Evolutionary conservation across 2,888 invertebrate genomes (phyloP).

Genomic region (Epirrita christyi): DNA sequence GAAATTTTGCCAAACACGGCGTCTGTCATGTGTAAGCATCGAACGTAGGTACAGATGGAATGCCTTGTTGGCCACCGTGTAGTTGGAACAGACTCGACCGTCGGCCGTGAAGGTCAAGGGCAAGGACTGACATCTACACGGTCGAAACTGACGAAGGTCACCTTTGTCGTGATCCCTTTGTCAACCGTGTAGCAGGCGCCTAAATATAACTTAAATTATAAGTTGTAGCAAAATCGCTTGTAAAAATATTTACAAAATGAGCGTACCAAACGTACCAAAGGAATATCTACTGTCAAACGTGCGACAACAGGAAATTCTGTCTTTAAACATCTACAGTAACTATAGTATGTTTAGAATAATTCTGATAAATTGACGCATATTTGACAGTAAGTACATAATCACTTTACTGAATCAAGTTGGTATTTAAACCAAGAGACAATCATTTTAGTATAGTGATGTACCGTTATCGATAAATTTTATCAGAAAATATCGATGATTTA

Average conservation of each 20-base stretch:
- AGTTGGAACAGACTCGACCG: too few relatives aligned
- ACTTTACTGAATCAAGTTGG: background rate
- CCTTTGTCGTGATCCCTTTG: too few relatives aligned
- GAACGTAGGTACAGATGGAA: too few relatives aligned
- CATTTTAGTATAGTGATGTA: conserved; percentile 15
- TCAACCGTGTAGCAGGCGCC: too few relatives aligned
- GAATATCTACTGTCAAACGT: conserved; percentile 1
- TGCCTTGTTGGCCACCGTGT: too few relatives aligned
- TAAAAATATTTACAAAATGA: conserved; percentile 46
- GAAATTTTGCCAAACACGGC: too few relatives aligned
- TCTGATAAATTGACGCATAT: background rate
- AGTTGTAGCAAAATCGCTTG: conserved; percentile 28
- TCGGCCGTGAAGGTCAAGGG: too few relatives aligned
- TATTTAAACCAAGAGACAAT: conserved; percentile 12
- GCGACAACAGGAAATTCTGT: background rate
- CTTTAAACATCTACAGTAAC: too few relatives aligned
- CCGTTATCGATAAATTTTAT: conserved; percentile 15
- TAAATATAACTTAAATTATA: conserved; percentile 40
- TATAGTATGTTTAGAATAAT: too few relatives aligned
- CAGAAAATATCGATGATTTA: conserved; percentile 21
- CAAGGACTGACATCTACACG: too few relatives aligned
- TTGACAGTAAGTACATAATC: conserved; percentile 7
- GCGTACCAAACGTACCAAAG: conserved; percentile 14
- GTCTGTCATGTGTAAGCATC: too few relatives aligned
- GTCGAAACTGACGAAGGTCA: too few relatives aligned